These are phyloP conservation scores for Trichonephila inaurata DNA, from an alignment of 1,140 invertebrate genomes.

Conservation along the genomic window DNA sequence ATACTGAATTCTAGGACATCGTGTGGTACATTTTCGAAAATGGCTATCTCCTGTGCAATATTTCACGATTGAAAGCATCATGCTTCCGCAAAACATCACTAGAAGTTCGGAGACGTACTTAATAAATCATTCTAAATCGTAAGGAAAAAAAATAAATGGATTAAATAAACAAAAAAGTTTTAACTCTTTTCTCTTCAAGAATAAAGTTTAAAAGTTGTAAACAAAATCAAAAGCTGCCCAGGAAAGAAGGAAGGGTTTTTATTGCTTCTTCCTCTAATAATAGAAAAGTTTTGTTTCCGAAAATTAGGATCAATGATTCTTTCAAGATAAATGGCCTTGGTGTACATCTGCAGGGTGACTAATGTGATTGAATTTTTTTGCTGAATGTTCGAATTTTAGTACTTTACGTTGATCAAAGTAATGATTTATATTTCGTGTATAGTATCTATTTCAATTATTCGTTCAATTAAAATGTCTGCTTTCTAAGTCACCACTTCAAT, in stretches of 20 bases:
- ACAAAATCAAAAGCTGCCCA: not conserved
- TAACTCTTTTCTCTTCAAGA: too few species aligned
- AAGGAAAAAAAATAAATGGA: not conserved
- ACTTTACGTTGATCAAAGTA: not conserved
- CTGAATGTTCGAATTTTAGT: not conserved
- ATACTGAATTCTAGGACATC: too few species aligned
- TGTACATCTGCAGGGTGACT: not conserved
- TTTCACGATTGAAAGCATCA: too few species aligned
- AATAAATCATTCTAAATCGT: not conserved
- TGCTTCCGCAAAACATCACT: too few species aligned
- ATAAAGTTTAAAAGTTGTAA: not conserved
- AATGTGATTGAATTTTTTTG: not conserved
- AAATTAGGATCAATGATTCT: conserved; percentile 47
- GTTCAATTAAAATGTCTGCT: not conserved
- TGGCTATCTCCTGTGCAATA: too few species aligned
- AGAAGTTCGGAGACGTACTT: not conserved
- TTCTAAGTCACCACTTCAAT: not conserved
- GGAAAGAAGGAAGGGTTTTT: not conserved
- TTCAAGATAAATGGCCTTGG: not conserved
- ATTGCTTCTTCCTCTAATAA: not conserved
- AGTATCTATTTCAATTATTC: not conserved
- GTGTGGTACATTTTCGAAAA: too few species aligned
- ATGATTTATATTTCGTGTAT: not conserved
- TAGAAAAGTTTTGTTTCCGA: conserved; percentile 39
- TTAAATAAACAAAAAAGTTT: not conserved